Conservation (phyloP, 2,888 invertebrate species). For the Linnaemya tessellans region DNA sequence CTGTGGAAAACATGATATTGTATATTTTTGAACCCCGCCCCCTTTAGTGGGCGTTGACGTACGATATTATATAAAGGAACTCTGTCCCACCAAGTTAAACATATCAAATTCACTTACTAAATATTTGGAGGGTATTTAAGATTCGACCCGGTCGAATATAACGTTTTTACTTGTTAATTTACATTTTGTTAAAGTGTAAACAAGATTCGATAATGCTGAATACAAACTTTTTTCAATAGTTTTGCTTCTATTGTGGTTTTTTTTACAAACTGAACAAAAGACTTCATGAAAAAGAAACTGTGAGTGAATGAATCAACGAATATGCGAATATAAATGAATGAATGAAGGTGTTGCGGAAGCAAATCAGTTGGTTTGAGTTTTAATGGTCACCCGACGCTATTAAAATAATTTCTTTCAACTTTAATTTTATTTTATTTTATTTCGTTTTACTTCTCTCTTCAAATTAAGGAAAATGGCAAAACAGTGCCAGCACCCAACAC, state of each 20-base stretch:
- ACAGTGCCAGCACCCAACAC: neutral
- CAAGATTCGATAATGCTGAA: neutral
- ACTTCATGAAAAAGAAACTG: constrained; percentile 23
- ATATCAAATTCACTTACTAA: too few relatives aligned
- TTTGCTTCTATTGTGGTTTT: constrained; percentile 11
- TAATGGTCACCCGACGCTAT: constrained; percentile 2
- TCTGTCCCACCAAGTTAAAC: too few relatives aligned
- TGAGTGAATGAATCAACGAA: constrained; percentile 16
- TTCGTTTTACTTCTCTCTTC: neutral
- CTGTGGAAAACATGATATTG: too few relatives aligned
- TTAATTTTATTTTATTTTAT: constrained; percentile 6
- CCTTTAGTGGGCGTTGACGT: too few relatives aligned
- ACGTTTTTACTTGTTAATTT: neutral
- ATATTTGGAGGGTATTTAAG: too few relatives aligned
- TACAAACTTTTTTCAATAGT: neutral
- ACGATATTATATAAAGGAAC: too few relatives aligned
- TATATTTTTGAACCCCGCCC: too few relatives aligned
- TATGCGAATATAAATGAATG: constrained; percentile 24
- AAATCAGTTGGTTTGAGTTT: constrained; percentile 1
- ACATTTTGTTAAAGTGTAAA: neutral
- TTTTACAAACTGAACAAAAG: constrained; percentile 18
- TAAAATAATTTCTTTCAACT: neutral
- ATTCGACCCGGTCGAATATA: too few relatives aligned
- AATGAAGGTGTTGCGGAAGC: neutral
- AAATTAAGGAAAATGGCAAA: neutral